Evolutionary conservation across 2,113 vertebrate genomes (phyloP).

Genomic region (Clupea harengus): DNA sequence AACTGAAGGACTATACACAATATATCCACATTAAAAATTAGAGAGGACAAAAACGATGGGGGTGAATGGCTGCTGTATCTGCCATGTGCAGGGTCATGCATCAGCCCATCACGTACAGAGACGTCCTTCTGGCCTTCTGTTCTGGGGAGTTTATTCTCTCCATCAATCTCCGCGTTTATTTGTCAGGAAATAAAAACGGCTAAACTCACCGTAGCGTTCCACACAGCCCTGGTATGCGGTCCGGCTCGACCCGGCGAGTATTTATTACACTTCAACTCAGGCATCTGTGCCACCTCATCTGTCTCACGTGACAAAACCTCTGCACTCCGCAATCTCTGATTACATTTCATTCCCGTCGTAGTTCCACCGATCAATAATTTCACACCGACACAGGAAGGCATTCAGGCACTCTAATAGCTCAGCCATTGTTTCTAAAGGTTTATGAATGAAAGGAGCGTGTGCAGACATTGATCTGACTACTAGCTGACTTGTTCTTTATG

Average conservation of each 20-base stretch:
- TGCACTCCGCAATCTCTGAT: conserved; percentile 48
- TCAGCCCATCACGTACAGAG: neutral
- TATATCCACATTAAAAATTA: neutral
- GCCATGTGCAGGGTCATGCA: neutral
- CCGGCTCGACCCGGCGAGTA: neutral
- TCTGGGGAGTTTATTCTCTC: conserved; percentile 18
- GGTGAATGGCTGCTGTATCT: neutral
- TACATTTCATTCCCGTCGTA: conserved; percentile 47
- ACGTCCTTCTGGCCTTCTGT: conserved; percentile 7
- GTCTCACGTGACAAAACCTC: conserved; percentile 39
- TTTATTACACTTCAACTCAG: neutral
- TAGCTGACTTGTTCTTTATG: neutral
- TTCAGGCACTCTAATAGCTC: neutral
- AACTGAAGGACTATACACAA: neutral
- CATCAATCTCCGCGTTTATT: conserved; percentile 34
- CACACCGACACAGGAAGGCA: neutral
- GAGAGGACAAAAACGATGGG: neutral
- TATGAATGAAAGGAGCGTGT: neutral
- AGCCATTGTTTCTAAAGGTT: neutral
- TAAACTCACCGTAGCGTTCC: neutral
- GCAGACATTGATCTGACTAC: neutral
- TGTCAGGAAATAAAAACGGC: conserved; percentile 37
- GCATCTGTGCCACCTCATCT: conserved; percentile 20
- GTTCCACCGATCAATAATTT: conserved; percentile 53
- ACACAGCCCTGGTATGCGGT: neutral